Base-by-base conservation (phyloP, 2,888 invertebrate genomes). In the Sipha maydis region DNA sequence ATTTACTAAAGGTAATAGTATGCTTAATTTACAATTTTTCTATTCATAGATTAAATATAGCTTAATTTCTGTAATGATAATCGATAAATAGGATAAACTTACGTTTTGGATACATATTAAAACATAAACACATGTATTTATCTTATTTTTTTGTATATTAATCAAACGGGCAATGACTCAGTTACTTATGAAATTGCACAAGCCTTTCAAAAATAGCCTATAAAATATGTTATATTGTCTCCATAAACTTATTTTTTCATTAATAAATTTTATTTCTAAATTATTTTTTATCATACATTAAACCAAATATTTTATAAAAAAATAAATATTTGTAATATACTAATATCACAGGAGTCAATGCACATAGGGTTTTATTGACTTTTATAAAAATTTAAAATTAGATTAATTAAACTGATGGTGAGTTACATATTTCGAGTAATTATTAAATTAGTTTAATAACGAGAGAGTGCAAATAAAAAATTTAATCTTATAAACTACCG, bases 301-400 rank as follows among this genome's bases (percentile, higher is more conserved):
- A 21, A 61, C 84, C 84, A 84, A 76, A n/a, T 54, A n/a, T 41
- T 76, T 61, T 61, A 28, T 56, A 28, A 84, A 19, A 76, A 73
- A 54, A 73, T 19, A 75, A n/a, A 56, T 69, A 82, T 84, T 84
- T 61, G 1, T 34, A 34, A 34, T 34, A 34, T 34, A 34, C 61
- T 84, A 56, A 34, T 84, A 28, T 41, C 28, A 84, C 76, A 76
- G 61, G 41, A 75, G 75, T 84, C 84, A 84, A 84, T 84, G 61
- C 28, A 8, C 75, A 56, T 75, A 11, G 75, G 61, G 61, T 84
- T 75, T 76, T 41, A n/a, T 38, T 11, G 31, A 61, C 75, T 76
- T 61, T 54, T 71, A 73, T 54, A 34, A 73, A 56, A 71, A 67
- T 41, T 48, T 11, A 28, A 41, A 61, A 4, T 34, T 28, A 41